These are phyloP conservation scores for Rhagoletis zephyria DNA, from an alignment of 1,140 invertebrate species.

Conservation along the genomic window DNA sequence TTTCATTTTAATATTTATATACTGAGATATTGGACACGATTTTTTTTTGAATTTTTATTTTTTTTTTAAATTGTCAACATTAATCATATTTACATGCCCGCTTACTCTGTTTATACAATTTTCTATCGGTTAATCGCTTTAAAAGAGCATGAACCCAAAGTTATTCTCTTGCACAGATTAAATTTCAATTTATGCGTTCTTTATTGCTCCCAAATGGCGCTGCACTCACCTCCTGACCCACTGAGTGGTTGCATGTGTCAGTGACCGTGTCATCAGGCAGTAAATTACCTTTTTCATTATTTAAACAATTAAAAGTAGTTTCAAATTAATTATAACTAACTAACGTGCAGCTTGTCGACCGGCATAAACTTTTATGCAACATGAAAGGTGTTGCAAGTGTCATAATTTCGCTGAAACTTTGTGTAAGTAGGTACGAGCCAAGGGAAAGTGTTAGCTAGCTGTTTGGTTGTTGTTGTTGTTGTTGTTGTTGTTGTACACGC, in stretches of 20 bases:
- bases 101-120: not conserved
- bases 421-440: not conserved
- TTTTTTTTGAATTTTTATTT: too few relatives aligned
- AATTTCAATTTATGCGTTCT: constrained; percentile 40
- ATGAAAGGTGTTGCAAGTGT: constrained; percentile 36
- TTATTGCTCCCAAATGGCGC: not conserved
- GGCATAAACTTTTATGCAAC: constrained; percentile 42
- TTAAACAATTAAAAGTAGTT: constrained; percentile 51
- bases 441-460: not conserved
- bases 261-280: constrained; percentile 18
- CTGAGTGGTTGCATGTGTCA: not conserved
- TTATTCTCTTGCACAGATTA: constrained; percentile 19
- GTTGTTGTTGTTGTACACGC: not conserved
- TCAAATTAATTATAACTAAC: constrained; percentile 48
- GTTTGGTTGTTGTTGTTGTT: not conserved
- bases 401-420: constrained; percentile 39
- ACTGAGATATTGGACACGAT: constrained; percentile 5
- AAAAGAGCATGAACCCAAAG: not conserved
- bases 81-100: not conserved
- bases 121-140: not conserved
- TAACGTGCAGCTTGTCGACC: constrained; percentile 27
- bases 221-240: not conserved
- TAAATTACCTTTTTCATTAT: constrained; percentile 45
- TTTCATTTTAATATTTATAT: constrained; percentile 1
- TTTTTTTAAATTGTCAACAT: constrained; percentile 4